Evolutionary conservation across 2,888 invertebrate species (phyloP).

Genomic region (Philereme transversata): DNA sequence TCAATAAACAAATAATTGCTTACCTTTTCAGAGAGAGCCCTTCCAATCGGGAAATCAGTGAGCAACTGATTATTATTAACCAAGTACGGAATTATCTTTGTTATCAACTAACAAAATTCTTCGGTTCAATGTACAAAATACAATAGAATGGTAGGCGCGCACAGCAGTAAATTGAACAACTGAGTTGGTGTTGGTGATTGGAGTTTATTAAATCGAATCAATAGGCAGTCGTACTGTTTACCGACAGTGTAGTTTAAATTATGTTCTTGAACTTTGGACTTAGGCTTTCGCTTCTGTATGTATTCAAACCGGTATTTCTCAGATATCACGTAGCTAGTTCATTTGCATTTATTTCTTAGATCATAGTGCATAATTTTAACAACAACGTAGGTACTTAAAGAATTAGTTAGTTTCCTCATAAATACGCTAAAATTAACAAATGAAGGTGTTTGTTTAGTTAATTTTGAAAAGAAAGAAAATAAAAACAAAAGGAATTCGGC

Average conservation of each 20-base stretch:
- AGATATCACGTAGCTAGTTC: conserved; percentile 1
- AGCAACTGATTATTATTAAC: conserved; percentile 1
- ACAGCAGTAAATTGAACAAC: background rate
- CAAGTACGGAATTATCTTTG: conserved; percentile 1
- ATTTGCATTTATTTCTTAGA: conserved; percentile 13
- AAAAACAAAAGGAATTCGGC: no score
- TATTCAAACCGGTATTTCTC: conserved; percentile 20
- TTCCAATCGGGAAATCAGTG: conserved; percentile 1
- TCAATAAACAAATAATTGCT: no score
- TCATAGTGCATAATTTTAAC: background rate
- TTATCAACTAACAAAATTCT: background rate
- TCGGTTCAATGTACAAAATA: conserved; percentile 9
- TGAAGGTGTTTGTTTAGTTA: background rate
- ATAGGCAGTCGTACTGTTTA: conserved; percentile 1
- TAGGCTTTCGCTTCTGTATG: conserved; percentile 23
- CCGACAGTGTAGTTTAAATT: background rate
- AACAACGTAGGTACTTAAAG: background rate
- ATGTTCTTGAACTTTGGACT: conserved; percentile 34
- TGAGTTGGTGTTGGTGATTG: background rate
- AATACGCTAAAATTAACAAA: no score
- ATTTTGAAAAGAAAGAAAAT: no score
- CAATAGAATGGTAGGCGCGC: background rate
- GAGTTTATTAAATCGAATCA: background rate
- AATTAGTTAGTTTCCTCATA: background rate
- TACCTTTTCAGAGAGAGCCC: background rate